A percentile compares a stretch with the other conserved stretches of the same genome.
Evolutionary conservation across 2,888 invertebrate species (phyloP).

Genomic region (Lacanobia wlatinum): DNA sequence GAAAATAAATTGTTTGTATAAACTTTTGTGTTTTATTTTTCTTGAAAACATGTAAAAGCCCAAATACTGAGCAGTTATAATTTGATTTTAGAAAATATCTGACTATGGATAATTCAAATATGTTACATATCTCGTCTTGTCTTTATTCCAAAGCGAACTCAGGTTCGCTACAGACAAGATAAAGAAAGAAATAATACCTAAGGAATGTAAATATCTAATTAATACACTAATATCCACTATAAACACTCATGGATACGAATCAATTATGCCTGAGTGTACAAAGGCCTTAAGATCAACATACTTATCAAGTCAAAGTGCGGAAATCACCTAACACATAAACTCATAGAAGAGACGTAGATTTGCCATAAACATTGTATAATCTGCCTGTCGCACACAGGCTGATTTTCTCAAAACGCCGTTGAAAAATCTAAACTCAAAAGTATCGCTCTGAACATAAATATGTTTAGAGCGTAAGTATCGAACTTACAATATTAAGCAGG

Average conservation of each 20-base stretch:
- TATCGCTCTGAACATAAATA: too few species aligned
- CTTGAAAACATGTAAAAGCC: background rate
- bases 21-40: constrained; percentile 64
- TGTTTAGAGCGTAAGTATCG: too few species aligned
- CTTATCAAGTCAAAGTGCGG: background rate
- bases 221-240: background rate
- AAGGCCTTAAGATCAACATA: background rate
- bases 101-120: background rate
- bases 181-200: too few species aligned
- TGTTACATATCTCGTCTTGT: background rate
- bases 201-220: too few species aligned
- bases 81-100: background rate
- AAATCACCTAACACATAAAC: background rate
- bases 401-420: background rate
- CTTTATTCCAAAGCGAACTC: background rate
- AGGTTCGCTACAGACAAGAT: too few species aligned
- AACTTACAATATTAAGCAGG: background rate
- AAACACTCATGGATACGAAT: background rate
- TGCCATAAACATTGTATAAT: background rate
- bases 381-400: background rate
- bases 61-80: background rate
- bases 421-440: too few species aligned
- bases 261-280: background rate
- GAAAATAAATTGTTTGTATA: constrained; percentile 79
- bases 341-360: background rate